phyloP scores from a whole-genome alignment of 2,113 vertebrate genomes.

The Dunckerocampus dactyliophorus region DNA sequence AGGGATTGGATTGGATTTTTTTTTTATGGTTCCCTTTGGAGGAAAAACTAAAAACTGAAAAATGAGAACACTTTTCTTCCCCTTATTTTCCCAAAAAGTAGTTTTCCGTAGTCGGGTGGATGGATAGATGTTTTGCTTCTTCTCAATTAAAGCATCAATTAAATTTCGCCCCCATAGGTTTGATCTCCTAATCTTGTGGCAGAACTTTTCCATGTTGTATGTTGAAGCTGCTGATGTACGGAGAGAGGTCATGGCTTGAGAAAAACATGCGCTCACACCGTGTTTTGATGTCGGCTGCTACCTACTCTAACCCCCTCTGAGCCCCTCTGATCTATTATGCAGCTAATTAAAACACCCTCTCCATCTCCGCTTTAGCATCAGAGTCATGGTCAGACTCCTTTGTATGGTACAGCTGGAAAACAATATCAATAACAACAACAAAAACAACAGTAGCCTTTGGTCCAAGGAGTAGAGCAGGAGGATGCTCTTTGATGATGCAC shows the following conservation, averaged over 20 bases:
- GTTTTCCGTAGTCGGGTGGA: too few relatives aligned
- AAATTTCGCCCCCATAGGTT: too few relatives aligned
- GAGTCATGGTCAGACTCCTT: conserved; percentile 80
- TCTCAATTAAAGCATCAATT: too few relatives aligned
- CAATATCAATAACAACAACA: conserved; percentile 79
- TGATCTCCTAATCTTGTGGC: conserved; percentile 10
- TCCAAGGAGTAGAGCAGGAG: conserved; percentile 63
- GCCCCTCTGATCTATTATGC: conserved; percentile 65
- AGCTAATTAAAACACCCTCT: conserved; percentile 76
- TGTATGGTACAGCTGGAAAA: conserved; percentile 71
- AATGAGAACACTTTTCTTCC: too few relatives aligned
- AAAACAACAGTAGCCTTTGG: conserved; percentile 79
- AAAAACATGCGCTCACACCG: conserved; percentile 43
- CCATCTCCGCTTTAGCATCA: conserved; percentile 74
- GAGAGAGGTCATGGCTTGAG: conserved; percentile 59
- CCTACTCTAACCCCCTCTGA: conserved; percentile 51
- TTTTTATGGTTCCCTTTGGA: too few relatives aligned
- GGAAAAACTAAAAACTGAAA: too few relatives aligned
- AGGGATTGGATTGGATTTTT: too few relatives aligned
- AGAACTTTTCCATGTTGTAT: conserved; percentile 31
- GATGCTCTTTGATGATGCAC: conserved; percentile 69
- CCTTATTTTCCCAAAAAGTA: too few relatives aligned
- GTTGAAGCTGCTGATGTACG: conserved; percentile 10
- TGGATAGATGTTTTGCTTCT: too few relatives aligned
- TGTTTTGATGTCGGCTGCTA: conserved; percentile 67